phyloP scores from a whole-genome alignment of 2,888 invertebrate species.

The Drosophila kuntzei region DNA sequence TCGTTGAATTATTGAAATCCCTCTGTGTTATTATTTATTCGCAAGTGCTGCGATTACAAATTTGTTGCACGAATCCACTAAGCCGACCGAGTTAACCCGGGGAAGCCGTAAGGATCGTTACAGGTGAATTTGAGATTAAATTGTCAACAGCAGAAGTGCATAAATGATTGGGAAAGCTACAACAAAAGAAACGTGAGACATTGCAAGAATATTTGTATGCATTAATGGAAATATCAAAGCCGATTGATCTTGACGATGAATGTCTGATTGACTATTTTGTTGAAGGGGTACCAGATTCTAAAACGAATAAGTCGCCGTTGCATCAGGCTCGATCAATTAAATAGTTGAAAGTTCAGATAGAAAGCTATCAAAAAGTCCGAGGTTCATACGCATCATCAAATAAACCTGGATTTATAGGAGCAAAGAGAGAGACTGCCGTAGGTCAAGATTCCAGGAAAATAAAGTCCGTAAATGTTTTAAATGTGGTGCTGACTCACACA shows the following conservation, averaged over 20 bases:
- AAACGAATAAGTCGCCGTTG: background rate
- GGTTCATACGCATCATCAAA: background rate
- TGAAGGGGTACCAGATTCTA: too few relatives aligned
- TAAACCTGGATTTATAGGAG: background rate
- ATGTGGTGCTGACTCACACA: too few relatives aligned
- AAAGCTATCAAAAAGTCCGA: background rate
- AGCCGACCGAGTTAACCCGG: too few relatives aligned
- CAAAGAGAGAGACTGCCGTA: background rate
- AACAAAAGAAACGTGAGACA: constrained; percentile 7
- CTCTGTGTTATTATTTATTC: too few relatives aligned
- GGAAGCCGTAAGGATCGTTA: too few relatives aligned
- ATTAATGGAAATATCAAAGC: constrained; percentile 19
- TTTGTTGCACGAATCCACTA: too few relatives aligned
- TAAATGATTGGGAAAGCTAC: background rate
- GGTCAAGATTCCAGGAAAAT: background rate
- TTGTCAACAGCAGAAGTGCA: constrained; percentile 18
- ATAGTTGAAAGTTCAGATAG: constrained; percentile 6
- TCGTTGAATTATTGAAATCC: too few relatives aligned
- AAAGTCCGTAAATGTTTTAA: constrained; percentile 11
- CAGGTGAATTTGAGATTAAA: constrained; percentile 6
- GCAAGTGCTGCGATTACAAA: too few relatives aligned
- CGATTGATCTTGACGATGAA: too few relatives aligned
- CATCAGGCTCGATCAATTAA: too few relatives aligned
- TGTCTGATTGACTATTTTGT: constrained; percentile 12
- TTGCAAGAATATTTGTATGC: constrained; percentile 22